These are phyloP conservation scores for Lepidonotus clava DNA, from an alignment of 2,888 invertebrate species.

Conservation along the genomic window DNA sequence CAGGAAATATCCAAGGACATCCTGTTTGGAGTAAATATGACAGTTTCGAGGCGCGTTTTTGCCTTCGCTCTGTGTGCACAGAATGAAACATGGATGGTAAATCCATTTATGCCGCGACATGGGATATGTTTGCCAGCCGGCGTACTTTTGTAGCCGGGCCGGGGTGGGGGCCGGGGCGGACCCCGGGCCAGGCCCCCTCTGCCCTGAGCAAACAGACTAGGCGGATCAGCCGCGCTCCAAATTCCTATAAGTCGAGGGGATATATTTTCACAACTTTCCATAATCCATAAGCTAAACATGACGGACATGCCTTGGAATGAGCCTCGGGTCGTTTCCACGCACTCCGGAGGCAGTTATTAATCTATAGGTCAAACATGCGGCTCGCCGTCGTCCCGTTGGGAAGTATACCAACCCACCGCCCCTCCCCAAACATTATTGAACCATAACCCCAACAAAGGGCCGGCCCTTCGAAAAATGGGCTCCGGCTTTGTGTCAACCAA, in stretches of 20 bases:
- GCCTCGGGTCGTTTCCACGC: background rate
- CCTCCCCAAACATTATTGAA: conserved; percentile 14
- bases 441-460: conserved; percentile 31
- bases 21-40: conserved; percentile 36
- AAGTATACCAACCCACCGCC: conserved; percentile 35
- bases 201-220: conserved; percentile 3
- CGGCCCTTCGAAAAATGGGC: background rate
- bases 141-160: background rate
- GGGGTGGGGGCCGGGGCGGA: background rate
- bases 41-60: background rate
- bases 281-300: conserved; percentile 43
- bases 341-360: conserved; percentile 40
- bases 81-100: conserved; percentile 33
- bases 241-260: conserved; percentile 24
- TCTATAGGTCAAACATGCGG: conserved; percentile 49
- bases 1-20: background rate
- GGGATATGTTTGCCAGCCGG: conserved; percentile 29
- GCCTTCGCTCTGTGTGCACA: background rate
- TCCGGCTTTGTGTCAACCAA: conserved; percentile 2
- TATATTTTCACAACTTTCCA: conserved; percentile 47
- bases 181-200: background rate
- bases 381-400: background rate
- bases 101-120: conserved; percentile 50
- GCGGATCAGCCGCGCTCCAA: background rate
- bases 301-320: conserved; percentile 36